Conservation (phyloP, 1,140 invertebrate genomes). For the Neelides sp. region DNA sequence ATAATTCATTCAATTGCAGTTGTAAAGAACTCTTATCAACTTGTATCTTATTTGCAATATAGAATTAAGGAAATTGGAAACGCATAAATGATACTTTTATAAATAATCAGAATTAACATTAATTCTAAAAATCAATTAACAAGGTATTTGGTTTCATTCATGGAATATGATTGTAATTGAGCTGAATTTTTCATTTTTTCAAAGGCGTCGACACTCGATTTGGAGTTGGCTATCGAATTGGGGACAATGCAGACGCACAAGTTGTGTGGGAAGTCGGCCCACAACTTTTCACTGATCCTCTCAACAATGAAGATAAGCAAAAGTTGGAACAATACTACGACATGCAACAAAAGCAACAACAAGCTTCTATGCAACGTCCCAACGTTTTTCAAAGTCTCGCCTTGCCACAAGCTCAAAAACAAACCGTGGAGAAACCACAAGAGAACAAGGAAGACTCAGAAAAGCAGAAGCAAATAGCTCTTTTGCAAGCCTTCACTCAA, state of each 20-base stretch:
- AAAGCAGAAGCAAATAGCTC: background rate
- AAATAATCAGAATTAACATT: no score
- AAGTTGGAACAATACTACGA: background rate
- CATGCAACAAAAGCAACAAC: conserved; percentile 4
- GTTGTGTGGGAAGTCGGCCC: conserved; percentile 30
- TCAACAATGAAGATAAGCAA: conserved; percentile 14
- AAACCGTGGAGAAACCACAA: conserved; percentile 4
- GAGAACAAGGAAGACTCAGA: background rate
- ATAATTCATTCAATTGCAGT: background rate
- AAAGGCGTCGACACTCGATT: conserved; percentile 29
- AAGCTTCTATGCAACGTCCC: background rate
- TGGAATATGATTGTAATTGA: no score
- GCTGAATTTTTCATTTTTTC: conserved; percentile 2
- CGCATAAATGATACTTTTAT: no score
- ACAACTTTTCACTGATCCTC: conserved; percentile 26
- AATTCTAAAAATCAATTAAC: no score
- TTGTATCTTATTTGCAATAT: background rate
- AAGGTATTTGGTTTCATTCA: no score
- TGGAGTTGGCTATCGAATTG: conserved; percentile 28
- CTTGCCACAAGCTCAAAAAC: background rate
- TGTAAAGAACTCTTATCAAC: background rate
- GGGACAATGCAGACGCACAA: conserved; percentile 28
- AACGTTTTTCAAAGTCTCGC: background rate
- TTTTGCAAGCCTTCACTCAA: background rate
- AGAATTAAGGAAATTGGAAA: no score